These are phyloP conservation scores for Lagopus muta DNA, from an alignment of 2,113 vertebrate species.

Conservation along the genomic window DNA sequence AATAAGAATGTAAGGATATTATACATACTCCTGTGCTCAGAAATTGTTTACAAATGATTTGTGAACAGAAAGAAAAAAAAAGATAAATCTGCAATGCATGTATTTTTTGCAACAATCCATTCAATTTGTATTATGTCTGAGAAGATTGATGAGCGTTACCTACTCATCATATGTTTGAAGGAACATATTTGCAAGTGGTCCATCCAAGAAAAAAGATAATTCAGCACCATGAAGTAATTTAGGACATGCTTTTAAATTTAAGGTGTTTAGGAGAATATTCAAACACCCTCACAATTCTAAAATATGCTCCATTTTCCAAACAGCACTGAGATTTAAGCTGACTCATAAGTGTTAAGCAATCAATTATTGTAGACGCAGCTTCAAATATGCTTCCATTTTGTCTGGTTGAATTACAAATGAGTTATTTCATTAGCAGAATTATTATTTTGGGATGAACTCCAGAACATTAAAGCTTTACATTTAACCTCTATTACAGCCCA, in stretches of 20 bases:
- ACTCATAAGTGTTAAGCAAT: slow-evolving; percentile 32
- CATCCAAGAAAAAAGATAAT: slow-evolving; percentile 30
- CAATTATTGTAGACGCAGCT: slow-evolving; percentile 27
- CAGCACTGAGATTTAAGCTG: slow-evolving; percentile 26
- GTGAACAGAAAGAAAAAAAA: not conserved
- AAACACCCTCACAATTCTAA: slow-evolving; percentile 19
- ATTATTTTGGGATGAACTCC: slow-evolving; percentile 67
- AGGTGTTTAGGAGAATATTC: slow-evolving; percentile 24
- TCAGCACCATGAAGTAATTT: slow-evolving; percentile 40
- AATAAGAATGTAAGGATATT: not conserved
- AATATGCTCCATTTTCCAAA: slow-evolving; percentile 18
- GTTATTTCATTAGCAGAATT: slow-evolving; percentile 69
- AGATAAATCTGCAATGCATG: not conserved
- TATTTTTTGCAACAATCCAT: not conserved
- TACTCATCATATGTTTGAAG: slow-evolving; percentile 8
- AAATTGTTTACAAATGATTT: not conserved
- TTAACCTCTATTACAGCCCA: slow-evolving; percentile 61
- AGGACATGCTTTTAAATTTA: slow-evolving; percentile 25
- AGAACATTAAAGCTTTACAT: slow-evolving; percentile 64
- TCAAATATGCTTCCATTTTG: slow-evolving; percentile 49
- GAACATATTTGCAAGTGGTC: not conserved
- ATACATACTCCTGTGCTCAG: not conserved
- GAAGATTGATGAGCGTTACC: slow-evolving; percentile 15
- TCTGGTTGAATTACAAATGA: slow-evolving; percentile 63
- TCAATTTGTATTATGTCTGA: slow-evolving; percentile 14